Evolutionary conservation across 2,113 vertebrate species (phyloP).

Genomic region (Cyphomyrus discorhynchus): DNA sequence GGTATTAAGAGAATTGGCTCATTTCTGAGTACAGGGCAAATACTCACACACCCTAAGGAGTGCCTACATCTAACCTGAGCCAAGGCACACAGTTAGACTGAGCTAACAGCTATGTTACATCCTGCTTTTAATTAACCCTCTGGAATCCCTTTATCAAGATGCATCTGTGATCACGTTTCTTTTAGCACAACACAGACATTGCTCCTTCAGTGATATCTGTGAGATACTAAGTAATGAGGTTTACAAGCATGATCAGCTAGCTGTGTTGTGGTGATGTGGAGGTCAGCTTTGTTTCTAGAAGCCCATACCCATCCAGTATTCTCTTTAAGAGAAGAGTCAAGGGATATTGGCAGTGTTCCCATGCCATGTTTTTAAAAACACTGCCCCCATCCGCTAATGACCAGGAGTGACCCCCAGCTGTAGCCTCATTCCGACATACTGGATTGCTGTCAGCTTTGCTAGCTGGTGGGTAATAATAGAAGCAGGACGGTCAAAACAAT

Average conservation of each 20-base stretch:
- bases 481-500: background rate
- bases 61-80: background rate
- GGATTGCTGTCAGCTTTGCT: conserved; percentile 5
- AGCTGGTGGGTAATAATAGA: conserved; percentile 1
- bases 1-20: background rate
- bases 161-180: background rate
- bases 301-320: too few relatives aligned
- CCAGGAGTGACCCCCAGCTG: background rate
- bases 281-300: background rate
- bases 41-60: too few relatives aligned
- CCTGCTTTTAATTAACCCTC: background rate
- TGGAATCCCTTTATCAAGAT: background rate
- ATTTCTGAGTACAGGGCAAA: background rate
- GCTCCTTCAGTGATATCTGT: background rate
- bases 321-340: background rate
- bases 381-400: background rate
- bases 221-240: background rate
- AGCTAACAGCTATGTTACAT: background rate
- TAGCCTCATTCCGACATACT: background rate
- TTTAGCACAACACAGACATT: background rate
- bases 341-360: background rate
- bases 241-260: background rate
- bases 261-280: background rate
- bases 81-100: background rate
- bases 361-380: too few relatives aligned